Conservation (phyloP, 2,888 invertebrate species). For the Rhopalosiphum nymphaeae region DNA sequence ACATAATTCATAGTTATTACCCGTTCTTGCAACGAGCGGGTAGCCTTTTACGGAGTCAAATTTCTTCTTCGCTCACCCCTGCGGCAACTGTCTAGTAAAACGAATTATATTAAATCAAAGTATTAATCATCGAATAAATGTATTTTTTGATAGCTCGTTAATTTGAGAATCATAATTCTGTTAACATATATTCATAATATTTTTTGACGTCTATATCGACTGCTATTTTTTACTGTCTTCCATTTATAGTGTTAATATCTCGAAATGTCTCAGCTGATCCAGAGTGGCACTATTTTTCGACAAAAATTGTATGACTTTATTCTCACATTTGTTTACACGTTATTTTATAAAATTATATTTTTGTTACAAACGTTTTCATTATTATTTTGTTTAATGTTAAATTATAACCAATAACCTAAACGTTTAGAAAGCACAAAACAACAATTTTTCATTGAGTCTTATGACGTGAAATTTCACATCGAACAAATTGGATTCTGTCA, state of each 20-base stretch:
- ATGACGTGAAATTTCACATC: neutral
- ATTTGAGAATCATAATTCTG: slow-evolving; percentile 31
- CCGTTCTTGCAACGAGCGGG: too few species aligned
- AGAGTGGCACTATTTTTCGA: neutral
- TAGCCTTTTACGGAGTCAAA: slow-evolving; percentile 5
- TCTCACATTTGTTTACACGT: neutral
- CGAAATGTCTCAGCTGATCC: neutral
- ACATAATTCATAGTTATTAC: slow-evolving; percentile 27
- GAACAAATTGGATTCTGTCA: slow-evolving; percentile 36
- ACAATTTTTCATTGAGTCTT: neutral
- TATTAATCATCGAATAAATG: slow-evolving; percentile 39
- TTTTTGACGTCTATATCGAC: neutral
- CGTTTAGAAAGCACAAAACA: neutral
- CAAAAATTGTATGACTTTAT: neutral
- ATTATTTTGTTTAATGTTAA: neutral
- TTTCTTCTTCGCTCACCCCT: neutral
- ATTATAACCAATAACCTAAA: neutral
- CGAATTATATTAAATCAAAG: slow-evolving; percentile 34
- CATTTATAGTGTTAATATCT: neutral
- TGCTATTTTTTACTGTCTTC: neutral
- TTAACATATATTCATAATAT: neutral
- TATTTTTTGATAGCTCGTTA: slow-evolving; percentile 53
- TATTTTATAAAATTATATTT: neutral
- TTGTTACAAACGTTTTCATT: neutral
- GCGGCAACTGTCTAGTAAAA: neutral